phyloP scores from a whole-genome alignment of 2,797 vertebrate genomes.

The Hephaestus fuliginosus region DNA sequence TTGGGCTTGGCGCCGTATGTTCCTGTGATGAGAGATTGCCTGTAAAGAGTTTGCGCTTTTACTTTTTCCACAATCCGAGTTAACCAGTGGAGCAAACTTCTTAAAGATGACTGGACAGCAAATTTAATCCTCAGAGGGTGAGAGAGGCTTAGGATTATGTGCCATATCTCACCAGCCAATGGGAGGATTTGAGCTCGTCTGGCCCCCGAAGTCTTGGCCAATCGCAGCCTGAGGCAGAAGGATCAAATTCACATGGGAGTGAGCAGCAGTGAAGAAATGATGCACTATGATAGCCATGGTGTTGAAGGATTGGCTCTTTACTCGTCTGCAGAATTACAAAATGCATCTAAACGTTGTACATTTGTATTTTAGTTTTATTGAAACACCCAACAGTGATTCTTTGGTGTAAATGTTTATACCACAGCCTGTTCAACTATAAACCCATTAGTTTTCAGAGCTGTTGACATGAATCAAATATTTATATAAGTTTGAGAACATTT shows the following conservation, averaged over 20 bases:
- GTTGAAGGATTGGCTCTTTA: conserved; percentile 1
- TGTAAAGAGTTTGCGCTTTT: conserved; percentile 62
- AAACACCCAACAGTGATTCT: neutral
- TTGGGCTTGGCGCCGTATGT: conserved; percentile 38
- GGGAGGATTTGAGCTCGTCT: conserved; percentile 65
- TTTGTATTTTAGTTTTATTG: neutral
- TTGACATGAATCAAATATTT: conserved; percentile 30
- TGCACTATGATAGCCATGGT: conserved; percentile 13
- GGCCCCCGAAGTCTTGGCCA: conserved; percentile 58
- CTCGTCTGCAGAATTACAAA: neutral
- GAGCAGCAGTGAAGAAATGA: conserved; percentile 43
- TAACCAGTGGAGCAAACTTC: conserved; percentile 62
- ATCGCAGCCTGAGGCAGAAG: conserved; percentile 55
- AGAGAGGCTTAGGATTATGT: conserved; percentile 76
- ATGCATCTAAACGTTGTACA: neutral
- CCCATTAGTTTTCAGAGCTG: conserved; percentile 17
- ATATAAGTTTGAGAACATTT: conserved; percentile 20
- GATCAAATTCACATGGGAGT: conserved; percentile 49
- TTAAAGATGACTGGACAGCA: conserved; percentile 69
- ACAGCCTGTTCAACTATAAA: neutral
- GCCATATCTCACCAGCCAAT: conserved; percentile 73
- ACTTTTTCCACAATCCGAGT: conserved; percentile 56
- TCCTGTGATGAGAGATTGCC: conserved; percentile 71
- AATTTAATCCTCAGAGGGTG: conserved; percentile 73
- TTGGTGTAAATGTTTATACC: neutral